Percentiles rank a stretch among this genome's conserved stretches.
Evolutionary conservation across 2,888 invertebrate genomes (phyloP).

Genomic region (Diloba caeruleocephala): DNA sequence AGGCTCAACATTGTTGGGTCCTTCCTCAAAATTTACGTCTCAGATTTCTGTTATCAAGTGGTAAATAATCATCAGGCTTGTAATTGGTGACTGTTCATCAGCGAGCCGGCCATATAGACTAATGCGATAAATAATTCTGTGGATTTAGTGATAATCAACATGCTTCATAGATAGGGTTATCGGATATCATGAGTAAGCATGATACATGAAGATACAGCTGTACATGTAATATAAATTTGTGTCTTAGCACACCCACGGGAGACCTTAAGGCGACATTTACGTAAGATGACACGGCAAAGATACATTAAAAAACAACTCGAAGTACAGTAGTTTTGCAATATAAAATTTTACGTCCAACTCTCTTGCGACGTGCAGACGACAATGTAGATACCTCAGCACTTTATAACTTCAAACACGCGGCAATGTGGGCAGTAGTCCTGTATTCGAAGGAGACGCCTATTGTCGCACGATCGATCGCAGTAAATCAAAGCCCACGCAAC

Average conservation of each 20-base stretch:
- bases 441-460: slow-evolving; percentile 52
- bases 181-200: slow-evolving; percentile 26
- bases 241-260: slow-evolving; percentile 38
- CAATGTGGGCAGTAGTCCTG: slow-evolving; percentile 51
- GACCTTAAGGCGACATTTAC: slow-evolving; percentile 28
- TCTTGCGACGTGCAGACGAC: slow-evolving; percentile 24
- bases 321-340: slow-evolving; percentile 23
- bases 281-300: slow-evolving; percentile 26
- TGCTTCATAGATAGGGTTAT: slow-evolving; percentile 7
- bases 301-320: slow-evolving; percentile 8
- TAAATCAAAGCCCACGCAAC: slow-evolving; percentile 82
- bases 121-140: slow-evolving; percentile 22
- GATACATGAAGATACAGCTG: slow-evolving; percentile 32
- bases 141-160: slow-evolving; percentile 42
- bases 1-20: too few relatives aligned
- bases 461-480: slow-evolving; percentile 59
- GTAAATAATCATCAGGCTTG: slow-evolving; percentile 35
- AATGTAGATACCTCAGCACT: slow-evolving; percentile 42
- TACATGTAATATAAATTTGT: slow-evolving; percentile 41
- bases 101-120: slow-evolving; percentile 21
- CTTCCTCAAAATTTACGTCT: too few relatives aligned
- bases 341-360: slow-evolving; percentile 25
- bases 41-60: too few relatives aligned
- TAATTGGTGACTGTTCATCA: slow-evolving; percentile 44
- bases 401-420: slow-evolving; percentile 39